Percentiles rank a stretch among this genome's conserved stretches.
Conservation (phyloP, 1,140 invertebrate species). For the Bombus ignitus region DNA sequence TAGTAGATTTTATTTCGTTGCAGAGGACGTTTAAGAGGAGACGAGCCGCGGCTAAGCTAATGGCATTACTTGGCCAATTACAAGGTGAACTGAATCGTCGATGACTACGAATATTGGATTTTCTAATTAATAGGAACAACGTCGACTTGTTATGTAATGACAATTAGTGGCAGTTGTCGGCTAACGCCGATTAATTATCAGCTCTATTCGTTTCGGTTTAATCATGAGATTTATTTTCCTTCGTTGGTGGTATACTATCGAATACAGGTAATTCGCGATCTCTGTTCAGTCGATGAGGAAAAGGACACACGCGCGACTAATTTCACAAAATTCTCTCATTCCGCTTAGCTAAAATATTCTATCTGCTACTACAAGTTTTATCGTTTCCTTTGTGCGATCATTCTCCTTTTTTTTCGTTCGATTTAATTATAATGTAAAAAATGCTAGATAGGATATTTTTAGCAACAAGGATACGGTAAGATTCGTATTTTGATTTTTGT, state of each 20-base stretch:
- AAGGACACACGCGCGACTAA: neutral
- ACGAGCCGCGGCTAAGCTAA: neutral
- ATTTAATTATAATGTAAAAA: too few relatives aligned
- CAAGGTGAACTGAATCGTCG: neutral
- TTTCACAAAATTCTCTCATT: neutral
- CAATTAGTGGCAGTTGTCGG: conserved; percentile 17
- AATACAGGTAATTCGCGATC: neutral
- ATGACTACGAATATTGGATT: conserved; percentile 31
- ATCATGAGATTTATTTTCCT: conserved; percentile 18
- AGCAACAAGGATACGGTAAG: neutral
- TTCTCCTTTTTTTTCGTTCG: neutral
- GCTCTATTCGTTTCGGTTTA: neutral
- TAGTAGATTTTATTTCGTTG: conserved; percentile 23
- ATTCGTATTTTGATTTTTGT: neutral
- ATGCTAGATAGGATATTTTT: too few relatives aligned
- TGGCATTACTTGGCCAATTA: conserved; percentile 32
- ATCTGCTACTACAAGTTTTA: neutral
- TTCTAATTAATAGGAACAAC: conserved; percentile 37
- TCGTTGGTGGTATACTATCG: neutral
- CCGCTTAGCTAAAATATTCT: neutral
- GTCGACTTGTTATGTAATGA: conserved; percentile 8
- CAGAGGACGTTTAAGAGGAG: too few relatives aligned
- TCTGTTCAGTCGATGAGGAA: neutral
- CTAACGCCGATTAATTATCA: conserved; percentile 14
- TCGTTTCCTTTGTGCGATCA: too few relatives aligned